Evolutionary conservation across 2,888 invertebrate genomes (phyloP).

Genomic region (Cheilosia variabilis): DNA sequence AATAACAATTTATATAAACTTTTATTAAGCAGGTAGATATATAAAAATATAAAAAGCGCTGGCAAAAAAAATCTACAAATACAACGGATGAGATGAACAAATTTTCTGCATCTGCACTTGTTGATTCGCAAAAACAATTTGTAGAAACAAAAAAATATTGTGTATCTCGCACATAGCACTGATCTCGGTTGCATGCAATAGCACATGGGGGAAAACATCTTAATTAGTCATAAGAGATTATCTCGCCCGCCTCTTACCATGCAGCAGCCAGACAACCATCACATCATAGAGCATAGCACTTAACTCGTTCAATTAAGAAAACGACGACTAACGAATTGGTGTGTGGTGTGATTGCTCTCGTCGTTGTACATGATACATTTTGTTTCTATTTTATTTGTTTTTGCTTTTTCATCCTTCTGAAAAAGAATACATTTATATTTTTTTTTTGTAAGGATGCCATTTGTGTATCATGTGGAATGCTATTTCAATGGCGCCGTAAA

Average conservation of each 20-base stretch:
- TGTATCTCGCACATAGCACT: not conserved
- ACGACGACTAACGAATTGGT: conserved; percentile 10
- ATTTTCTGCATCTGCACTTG: conserved; percentile 40
- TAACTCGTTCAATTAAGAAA: conserved; percentile 29
- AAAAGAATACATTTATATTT: conserved; percentile 4
- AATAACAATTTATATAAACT: not conserved
- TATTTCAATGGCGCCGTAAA: conserved; percentile 47
- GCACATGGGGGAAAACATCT: conserved; percentile 48
- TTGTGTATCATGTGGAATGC: conserved; percentile 32
- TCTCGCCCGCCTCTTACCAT: not conserved
- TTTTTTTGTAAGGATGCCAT: conserved; percentile 27
- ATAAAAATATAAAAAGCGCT: not conserved
- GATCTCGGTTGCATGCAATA: conserved; percentile 27
- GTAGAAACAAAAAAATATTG: not conserved
- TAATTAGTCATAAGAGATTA: conserved; percentile 53
- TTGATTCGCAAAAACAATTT: conserved; percentile 37
- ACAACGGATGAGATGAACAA: not conserved
- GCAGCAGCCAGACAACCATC: conserved; percentile 5
- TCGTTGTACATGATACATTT: conserved; percentile 22
- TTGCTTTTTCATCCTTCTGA: not conserved
- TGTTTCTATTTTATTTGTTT: conserved; percentile 11
- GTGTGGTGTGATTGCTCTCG: conserved; percentile 15
- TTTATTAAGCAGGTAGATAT: not conserved
- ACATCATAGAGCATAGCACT: conserved; percentile 37
- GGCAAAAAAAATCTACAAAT: not conserved